Percentiles rank a stretch among this genome's conserved stretches.
phyloP scores from a whole-genome alignment of 2,888 invertebrate genomes.

The Alloplasta piceator region DNA sequence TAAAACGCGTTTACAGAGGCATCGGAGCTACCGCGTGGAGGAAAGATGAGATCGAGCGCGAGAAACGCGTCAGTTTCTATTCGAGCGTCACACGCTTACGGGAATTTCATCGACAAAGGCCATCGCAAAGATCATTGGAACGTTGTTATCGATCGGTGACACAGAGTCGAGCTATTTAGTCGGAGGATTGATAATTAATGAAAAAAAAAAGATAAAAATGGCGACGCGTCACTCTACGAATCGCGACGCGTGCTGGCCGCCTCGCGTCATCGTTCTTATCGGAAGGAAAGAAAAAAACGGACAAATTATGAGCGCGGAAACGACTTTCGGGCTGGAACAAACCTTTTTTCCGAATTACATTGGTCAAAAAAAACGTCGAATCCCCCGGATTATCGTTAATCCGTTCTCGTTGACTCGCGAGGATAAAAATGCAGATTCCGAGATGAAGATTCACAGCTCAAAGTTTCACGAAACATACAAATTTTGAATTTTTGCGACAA shows the following conservation, averaged over 20 bases:
- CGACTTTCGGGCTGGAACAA: too few species aligned
- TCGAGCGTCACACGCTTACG: slow-evolving; percentile 13
- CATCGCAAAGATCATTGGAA: slow-evolving; percentile 32
- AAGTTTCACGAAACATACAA: too few species aligned
- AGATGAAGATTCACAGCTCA: too few species aligned
- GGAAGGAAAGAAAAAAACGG: too few species aligned
- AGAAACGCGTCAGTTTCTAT: background rate
- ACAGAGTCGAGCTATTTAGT: background rate
- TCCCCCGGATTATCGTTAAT: too few species aligned
- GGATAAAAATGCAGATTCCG: too few species aligned
- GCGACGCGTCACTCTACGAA: background rate
- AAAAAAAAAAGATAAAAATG: background rate
- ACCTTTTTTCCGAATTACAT: too few species aligned
- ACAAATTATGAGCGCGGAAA: too few species aligned
- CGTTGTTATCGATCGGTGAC: background rate
- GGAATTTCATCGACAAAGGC: slow-evolving; percentile 29
- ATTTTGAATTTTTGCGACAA: too few species aligned
- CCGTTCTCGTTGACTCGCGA: too few species aligned
- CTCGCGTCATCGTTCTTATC: too few species aligned
- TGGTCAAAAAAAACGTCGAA: too few species aligned
- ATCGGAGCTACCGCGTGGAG: slow-evolving; percentile 14
- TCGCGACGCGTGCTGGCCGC: background rate
- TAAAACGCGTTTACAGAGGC: background rate
- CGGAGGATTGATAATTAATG: background rate
- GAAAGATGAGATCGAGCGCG: slow-evolving; percentile 24